Evolutionary conservation across 2,888 invertebrate genomes (phyloP).

Genomic region (Hymenopus coronatus): DNA sequence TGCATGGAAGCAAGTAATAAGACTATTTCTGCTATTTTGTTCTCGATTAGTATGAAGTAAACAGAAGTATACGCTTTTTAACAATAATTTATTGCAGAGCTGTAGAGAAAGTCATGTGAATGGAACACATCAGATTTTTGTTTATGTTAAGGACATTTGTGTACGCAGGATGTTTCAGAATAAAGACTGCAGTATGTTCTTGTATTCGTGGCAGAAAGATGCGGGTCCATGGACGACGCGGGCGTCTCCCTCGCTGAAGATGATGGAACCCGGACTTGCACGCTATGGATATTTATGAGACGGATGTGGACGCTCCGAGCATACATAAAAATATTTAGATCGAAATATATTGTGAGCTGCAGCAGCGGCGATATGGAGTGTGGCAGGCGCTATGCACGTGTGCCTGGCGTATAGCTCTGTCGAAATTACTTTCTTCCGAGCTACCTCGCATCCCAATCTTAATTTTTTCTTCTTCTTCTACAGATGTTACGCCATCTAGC

Average conservation of each 20-base stretch:
- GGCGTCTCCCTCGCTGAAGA: not conserved
- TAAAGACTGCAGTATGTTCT: too few species aligned
- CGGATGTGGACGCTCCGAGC: not conserved
- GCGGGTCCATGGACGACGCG: not conserved
- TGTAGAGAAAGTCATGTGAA: too few species aligned
- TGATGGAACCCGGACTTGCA: not conserved
- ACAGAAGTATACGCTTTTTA: too few species aligned
- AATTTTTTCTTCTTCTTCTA: not conserved
- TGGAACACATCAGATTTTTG: too few species aligned
- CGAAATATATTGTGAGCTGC: not conserved
- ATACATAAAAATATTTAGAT: conserved; percentile 21
- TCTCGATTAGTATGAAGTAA: too few species aligned
- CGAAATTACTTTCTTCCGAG: not conserved
- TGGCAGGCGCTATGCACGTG: not conserved
- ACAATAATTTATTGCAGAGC: too few species aligned
- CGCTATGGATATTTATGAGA: not conserved
- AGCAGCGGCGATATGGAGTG: not conserved
- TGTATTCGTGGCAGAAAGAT: not conserved
- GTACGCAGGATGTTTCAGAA: too few species aligned
- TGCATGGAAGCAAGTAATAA: too few species aligned
- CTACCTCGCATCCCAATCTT: not conserved
- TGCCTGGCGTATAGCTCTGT: not conserved
- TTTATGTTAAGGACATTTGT: too few species aligned
- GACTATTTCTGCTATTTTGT: too few species aligned
- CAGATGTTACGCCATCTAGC: not conserved